Conservation (phyloP, 1,140 invertebrate species). For the Drosophila nebulosa region DNA sequence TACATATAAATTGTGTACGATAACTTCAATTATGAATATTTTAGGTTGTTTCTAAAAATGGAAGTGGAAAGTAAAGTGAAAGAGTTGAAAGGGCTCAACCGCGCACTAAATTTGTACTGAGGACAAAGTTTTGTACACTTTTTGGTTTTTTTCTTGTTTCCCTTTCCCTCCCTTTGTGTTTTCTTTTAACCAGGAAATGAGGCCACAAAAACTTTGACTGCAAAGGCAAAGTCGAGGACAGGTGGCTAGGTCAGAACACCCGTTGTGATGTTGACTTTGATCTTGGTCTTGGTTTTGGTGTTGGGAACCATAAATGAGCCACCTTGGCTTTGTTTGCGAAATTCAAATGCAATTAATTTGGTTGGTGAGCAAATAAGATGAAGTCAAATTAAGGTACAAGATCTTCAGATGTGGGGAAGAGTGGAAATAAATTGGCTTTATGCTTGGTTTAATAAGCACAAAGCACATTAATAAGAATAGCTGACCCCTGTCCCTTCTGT, state of each 20-base stretch:
- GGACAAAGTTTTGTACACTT: slow-evolving; percentile 66
- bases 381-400: slow-evolving; percentile 41
- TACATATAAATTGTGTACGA: slow-evolving; percentile 48
- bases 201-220: slow-evolving; percentile 54
- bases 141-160: not conserved
- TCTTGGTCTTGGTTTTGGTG: slow-evolving; percentile 65
- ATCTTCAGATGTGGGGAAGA: slow-evolving; percentile 39
- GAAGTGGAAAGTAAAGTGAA: slow-evolving; percentile 26
- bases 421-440: slow-evolving; percentile 42
- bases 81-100: slow-evolving; percentile 32
- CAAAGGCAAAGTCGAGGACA: slow-evolving; percentile 53
- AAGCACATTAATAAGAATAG: slow-evolving; percentile 57
- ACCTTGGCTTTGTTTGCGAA: slow-evolving; percentile 48
- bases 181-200: slow-evolving; percentile 27
- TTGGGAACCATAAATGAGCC: slow-evolving; percentile 1
- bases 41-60: slow-evolving; percentile 19
- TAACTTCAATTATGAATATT: slow-evolving; percentile 78
- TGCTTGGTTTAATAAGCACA: slow-evolving; percentile 69
- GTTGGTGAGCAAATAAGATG: slow-evolving; percentile 28
- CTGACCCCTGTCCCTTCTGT: not conserved
- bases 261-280: slow-evolving; percentile 29
- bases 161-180: not conserved
- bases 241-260: slow-evolving; percentile 61
- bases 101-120: slow-evolving; percentile 27
- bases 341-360: slow-evolving; percentile 62